Base-by-base conservation (phyloP, 2,888 invertebrate genomes). In the Dorcus parallelipipedus region DNA sequence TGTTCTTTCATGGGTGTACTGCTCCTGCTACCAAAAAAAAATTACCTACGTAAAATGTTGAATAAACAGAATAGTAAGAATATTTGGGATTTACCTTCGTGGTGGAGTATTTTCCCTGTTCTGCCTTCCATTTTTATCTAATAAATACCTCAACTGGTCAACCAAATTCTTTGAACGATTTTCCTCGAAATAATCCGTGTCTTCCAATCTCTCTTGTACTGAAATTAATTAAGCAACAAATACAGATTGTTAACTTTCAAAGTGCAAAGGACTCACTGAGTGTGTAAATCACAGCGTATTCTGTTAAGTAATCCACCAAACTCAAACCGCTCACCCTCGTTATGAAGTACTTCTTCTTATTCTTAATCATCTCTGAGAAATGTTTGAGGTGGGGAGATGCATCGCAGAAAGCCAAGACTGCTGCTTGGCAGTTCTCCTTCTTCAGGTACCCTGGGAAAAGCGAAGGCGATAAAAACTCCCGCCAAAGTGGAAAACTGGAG, bases 191-290 rank as follows among this genome's bases (percentile, higher is more conserved):
- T 73, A 78, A 59, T 71, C 64, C 3, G 75, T 73, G 40, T 69
- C 69, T 64, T 78, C 77, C 50, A 78, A 61, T 49, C 66, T 67
- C 47, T 72, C 74, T 70, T 77, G 75, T 51, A 78, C 77, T 77
- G 61, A 56, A 67, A 68, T 62, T 14, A 6, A 14, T 42, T 14
- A 39, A 59, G n/a, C 3, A 54, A 49, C 20, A 5, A 39, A 56
- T 43, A 45, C 38, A 17, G 50, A 17, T n/a, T 38, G 52, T 56
- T 9, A 4, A 9, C 40, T 17, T 4, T 39, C 33, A 17, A 26
- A 20, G 26, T 9, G 38, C 26, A 52, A 38, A 42, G 9, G 55
- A 60, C 68, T 63, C 65, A 78, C 78, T 70, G 61, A 77, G 73
- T 10, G 73, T 73, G 52, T 72, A 74, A 50, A 78, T 70, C 39